Percentiles rank a stretch among this genome's conserved stretches.
These are phyloP conservation scores for Acyrthosiphon pisum DNA, from an alignment of 1,140 invertebrate genomes.

Conservation along the genomic window DNA sequence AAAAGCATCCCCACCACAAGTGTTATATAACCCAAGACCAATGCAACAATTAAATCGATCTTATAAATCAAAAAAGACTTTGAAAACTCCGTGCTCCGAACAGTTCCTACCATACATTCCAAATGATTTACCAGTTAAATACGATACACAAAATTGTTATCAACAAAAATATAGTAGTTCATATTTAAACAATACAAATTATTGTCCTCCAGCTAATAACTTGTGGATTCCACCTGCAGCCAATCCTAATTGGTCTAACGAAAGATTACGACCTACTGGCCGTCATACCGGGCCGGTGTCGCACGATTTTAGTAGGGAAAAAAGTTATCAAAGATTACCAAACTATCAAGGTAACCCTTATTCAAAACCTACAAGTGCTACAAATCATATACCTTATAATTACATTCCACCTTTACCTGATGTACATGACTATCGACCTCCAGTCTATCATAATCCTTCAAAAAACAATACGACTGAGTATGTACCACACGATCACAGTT, in stretches of 20 bases:
- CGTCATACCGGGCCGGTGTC: background rate
- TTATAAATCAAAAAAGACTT: constrained; percentile 47
- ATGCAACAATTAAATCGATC: constrained; percentile 25
- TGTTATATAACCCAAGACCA: constrained; percentile 28
- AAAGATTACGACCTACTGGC: background rate
- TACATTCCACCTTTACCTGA: constrained; percentile 25
- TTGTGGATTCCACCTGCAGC: constrained; percentile 39
- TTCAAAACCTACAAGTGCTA: background rate
- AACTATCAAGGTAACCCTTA: constrained; percentile 45
- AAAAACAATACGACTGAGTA: constrained; percentile 14
- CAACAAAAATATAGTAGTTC: constrained; percentile 32
- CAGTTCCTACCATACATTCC: constrained; percentile 56
- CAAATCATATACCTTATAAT: constrained; percentile 47
- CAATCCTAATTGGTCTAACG: constrained; percentile 27
- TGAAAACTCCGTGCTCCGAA: constrained; percentile 35
- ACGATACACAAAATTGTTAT: constrained; percentile 46
- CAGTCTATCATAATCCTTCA: background rate
- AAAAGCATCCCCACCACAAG: constrained; percentile 30
- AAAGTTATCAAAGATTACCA: constrained; percentile 44
- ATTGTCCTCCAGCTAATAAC: constrained; percentile 41
- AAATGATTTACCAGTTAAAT: constrained; percentile 40
- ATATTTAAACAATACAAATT: constrained; percentile 42
- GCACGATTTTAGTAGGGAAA: constrained; percentile 13
- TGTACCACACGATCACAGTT: background rate
- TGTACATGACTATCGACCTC: constrained; percentile 35